Evolutionary conservation across 2,797 vertebrate species (phyloP).

Genomic region (Graptemys geographica): DNA sequence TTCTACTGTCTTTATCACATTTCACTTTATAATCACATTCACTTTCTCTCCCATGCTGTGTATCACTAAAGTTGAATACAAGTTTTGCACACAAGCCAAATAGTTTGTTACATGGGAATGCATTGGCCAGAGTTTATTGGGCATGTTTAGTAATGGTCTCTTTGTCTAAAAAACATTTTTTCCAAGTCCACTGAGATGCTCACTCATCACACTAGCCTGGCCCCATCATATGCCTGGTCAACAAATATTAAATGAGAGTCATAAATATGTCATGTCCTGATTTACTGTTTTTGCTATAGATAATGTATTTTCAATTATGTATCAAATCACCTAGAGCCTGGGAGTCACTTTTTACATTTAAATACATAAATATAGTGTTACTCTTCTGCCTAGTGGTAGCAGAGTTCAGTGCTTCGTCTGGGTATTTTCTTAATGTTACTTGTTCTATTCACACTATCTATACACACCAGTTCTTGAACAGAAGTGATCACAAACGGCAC

Average conservation of each 20-base stretch:
- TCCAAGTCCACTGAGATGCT: constrained; percentile 52
- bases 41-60: constrained; percentile 36
- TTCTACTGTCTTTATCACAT: background rate
- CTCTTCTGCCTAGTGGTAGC: background rate
- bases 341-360: constrained; percentile 10
- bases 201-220: constrained; percentile 32
- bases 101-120: background rate
- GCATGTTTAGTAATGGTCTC: constrained; percentile 48
- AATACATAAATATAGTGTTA: background rate
- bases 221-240: background rate
- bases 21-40: constrained; percentile 46
- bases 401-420: background rate
- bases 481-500: background rate
- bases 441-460: background rate
- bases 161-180: constrained; percentile 49
- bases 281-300: background rate
- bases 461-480: background rate
- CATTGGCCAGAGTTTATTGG: constrained; percentile 24
- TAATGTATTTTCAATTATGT: background rate
- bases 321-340: background rate
- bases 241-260: constrained; percentile 19
- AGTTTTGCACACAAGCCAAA: constrained; percentile 55
- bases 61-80: constrained; percentile 30
- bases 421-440: background rate
- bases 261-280: background rate